Percentiles rank a stretch among this genome's conserved stretches.
Evolutionary conservation across 1,140 invertebrate genomes (phyloP).

Genomic region (Helicoverpa armigera): DNA sequence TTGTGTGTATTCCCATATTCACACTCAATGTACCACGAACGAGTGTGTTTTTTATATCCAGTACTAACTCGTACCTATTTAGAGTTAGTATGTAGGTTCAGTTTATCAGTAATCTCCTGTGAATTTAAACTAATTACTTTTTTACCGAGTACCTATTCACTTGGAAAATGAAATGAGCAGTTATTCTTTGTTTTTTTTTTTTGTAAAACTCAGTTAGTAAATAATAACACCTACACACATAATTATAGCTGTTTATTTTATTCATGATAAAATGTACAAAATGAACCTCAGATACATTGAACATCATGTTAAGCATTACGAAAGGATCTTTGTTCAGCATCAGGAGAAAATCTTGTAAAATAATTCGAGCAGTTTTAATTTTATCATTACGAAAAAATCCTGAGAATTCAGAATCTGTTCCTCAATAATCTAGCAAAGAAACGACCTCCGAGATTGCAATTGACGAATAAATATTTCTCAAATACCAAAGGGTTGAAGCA

Average conservation of each 20-base stretch:
- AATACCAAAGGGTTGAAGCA: slow-evolving; percentile 18
- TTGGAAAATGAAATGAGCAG: no score
- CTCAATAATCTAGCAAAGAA: not conserved
- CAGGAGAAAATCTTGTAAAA: no score
- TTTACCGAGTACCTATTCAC: no score
- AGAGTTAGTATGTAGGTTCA: not conserved
- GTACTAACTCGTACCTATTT: not conserved
- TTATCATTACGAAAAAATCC: not conserved
- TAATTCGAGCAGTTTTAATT: not conserved
- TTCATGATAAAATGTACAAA: no score
- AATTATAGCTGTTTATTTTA: no score
- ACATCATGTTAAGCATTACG: no score
- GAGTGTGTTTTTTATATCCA: not conserved
- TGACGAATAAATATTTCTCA: not conserved
- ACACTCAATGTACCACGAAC: not conserved
- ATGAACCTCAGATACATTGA: no score
- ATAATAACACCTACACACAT: no score
- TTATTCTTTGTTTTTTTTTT: no score
- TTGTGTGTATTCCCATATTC: not conserved
- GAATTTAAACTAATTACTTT: no score
- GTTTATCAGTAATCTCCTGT: not conserved
- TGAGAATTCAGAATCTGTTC: not conserved
- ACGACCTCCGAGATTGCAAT: not conserved
- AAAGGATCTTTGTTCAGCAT: no score
- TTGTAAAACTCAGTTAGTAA: no score